Evolutionary conservation across 2,888 invertebrate species (phyloP).

Genomic region (Synergus umbraculus): DNA sequence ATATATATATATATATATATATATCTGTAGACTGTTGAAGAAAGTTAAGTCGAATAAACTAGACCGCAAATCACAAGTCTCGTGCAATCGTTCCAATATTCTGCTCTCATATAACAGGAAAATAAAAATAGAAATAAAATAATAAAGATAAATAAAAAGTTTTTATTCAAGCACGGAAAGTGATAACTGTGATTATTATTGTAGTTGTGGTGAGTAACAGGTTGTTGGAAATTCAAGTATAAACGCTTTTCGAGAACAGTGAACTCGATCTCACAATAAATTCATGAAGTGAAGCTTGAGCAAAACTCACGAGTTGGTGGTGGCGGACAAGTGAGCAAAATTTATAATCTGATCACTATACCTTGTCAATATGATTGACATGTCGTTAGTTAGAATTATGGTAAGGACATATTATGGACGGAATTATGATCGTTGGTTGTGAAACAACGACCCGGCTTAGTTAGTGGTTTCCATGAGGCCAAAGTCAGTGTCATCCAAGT

Average conservation of each 20-base stretch:
- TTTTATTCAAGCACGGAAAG: neutral
- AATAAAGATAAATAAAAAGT: neutral
- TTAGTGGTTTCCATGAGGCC: conserved; percentile 7
- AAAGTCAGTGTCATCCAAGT: neutral
- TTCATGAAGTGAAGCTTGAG: neutral
- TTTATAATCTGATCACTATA: neutral
- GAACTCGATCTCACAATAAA: neutral
- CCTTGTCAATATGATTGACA: neutral
- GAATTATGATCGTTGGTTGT: neutral
- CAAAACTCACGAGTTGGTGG: neutral
- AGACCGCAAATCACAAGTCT: conserved; percentile 25
- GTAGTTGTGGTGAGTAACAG: neutral
- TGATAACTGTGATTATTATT: neutral
- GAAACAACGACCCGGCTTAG: neutral
- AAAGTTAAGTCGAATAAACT: conserved; percentile 33
- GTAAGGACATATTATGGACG: neutral
- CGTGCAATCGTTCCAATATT: neutral
- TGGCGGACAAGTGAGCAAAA: neutral
- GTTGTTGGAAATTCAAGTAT: neutral
- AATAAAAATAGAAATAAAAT: neutral
- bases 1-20: neutral
- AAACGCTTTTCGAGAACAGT: neutral
- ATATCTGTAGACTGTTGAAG: conserved; percentile 26
- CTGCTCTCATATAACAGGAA: neutral
- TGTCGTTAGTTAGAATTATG: neutral